Conservation (phyloP, 1,140 invertebrate genomes). For the Oedothorax gibbosus region DNA sequence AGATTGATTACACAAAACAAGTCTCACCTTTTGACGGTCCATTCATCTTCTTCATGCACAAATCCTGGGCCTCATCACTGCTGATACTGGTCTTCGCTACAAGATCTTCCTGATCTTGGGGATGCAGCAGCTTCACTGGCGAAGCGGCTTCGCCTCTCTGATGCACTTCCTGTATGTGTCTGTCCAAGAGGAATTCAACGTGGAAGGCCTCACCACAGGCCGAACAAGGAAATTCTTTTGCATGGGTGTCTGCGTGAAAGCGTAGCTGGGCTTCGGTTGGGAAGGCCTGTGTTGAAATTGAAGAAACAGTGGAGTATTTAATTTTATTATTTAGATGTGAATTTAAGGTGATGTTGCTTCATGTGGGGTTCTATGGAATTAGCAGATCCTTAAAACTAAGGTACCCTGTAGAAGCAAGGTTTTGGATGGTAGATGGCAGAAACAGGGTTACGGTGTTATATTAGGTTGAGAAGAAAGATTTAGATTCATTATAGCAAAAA, state of each 20-base stretch:
- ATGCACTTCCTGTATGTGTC: conserved; percentile 84
- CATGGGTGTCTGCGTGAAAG: conserved; percentile 66
- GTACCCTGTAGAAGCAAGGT: too few species aligned
- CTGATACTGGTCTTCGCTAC: conserved; percentile 70
- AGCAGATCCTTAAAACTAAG: too few species aligned
- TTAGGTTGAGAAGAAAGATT: too few species aligned
- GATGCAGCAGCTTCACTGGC: conserved; percentile 4
- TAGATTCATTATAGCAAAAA: too few species aligned
- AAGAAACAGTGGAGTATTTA: too few species aligned
- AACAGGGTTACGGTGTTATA: too few species aligned
- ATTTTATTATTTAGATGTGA: too few species aligned
- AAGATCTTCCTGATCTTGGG: not conserved
- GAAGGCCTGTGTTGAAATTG: conserved; percentile 59
- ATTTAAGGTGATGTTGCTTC: too few species aligned
- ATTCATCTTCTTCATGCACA: conserved; percentile 76
- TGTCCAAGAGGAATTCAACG: conserved; percentile 86
- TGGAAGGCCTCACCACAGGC: conserved; percentile 85
- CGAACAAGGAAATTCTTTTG: conserved; percentile 82
- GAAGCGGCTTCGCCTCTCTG: conserved; percentile 63
- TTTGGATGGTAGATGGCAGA: too few species aligned
- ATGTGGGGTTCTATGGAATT: too few species aligned
- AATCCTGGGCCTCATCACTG: conserved; percentile 85
- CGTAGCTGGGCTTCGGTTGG: conserved; percentile 54
- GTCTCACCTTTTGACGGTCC: conserved; percentile 10
- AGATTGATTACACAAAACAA: too few species aligned